Evolutionary conservation across 2,113 vertebrate genomes (phyloP).

Genomic region (Butorides virescens): DNA sequence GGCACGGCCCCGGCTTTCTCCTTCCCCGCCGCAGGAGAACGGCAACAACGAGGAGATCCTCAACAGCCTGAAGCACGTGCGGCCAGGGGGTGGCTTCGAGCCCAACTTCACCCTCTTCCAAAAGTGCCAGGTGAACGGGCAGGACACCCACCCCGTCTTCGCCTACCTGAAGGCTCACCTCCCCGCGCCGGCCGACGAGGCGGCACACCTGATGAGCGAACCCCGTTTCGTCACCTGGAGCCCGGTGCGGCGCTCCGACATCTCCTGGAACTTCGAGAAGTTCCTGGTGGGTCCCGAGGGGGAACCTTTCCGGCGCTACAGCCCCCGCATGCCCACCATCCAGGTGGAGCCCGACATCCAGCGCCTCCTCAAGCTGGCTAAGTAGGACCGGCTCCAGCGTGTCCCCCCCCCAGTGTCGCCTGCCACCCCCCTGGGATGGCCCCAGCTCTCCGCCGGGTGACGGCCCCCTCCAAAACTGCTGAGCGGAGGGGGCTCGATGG

Average conservation of each 20-base stretch:
- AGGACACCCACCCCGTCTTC: constrained; percentile 88
- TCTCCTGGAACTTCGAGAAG: constrained; percentile 99
- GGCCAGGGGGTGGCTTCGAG: constrained; percentile 87
- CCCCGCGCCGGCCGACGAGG: constrained; percentile 86
- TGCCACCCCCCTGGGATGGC: neutral
- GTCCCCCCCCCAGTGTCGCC: no score
- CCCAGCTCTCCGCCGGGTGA: constrained; percentile 86
- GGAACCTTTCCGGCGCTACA: constrained; percentile 95
- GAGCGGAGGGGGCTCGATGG: constrained; percentile 77
- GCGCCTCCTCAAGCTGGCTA: constrained; percentile 91
- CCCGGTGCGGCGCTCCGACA: constrained; percentile 84
- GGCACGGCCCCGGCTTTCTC: neutral
- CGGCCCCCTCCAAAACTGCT: constrained; percentile 78
- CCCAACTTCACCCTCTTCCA: constrained; percentile 89
- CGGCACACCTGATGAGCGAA: constrained; percentile 81
- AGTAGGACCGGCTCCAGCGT: constrained; percentile 34
- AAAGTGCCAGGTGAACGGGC: constrained; percentile 94
- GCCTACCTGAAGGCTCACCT: constrained; percentile 96
- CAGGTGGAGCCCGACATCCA: constrained; percentile 93
- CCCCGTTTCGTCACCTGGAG: constrained; percentile 90
- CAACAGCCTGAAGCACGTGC: constrained; percentile 87
- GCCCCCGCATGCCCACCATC: constrained; percentile 83
- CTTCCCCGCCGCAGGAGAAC: constrained; percentile 81
- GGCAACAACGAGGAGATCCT: constrained; percentile 90
- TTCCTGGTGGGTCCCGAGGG: constrained; percentile 95